A percentile compares a stretch with the other conserved stretches of the same genome.
These are phyloP conservation scores for Archivesica marissinica DNA, from an alignment of 1,140 invertebrate species.

Conservation along the genomic window DNA sequence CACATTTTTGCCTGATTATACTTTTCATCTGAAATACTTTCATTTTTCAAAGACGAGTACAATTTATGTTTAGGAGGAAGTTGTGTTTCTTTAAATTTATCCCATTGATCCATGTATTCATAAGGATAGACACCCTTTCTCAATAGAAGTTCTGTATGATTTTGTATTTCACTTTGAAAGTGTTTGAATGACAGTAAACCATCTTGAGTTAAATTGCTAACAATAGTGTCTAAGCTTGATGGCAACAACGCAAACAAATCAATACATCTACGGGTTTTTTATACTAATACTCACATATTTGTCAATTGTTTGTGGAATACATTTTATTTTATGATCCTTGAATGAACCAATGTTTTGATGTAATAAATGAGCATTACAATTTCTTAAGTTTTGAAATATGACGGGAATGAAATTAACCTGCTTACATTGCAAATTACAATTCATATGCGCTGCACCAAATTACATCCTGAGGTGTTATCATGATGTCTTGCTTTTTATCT, in stretches of 20 bases:
- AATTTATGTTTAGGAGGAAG: constrained; percentile 48
- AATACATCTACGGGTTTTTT: constrained; percentile 49
- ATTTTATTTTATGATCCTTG: constrained; percentile 74
- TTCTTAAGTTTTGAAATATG: constrained; percentile 83
- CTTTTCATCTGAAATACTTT: constrained; percentile 44
- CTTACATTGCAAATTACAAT: constrained; percentile 60
- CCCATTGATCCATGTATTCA: constrained; percentile 56
- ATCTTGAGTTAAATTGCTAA: constrained; percentile 52
- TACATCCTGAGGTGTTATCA: constrained; percentile 40
- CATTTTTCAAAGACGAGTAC: constrained; percentile 39
- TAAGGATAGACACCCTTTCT: constrained; percentile 63
- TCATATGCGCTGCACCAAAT: constrained; percentile 48
- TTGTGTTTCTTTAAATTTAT: constrained; percentile 62
- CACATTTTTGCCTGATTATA: constrained; percentile 49
- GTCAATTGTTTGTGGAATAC: constrained; percentile 83
- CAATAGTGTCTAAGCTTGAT: constrained; percentile 47
- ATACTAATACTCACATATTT: constrained; percentile 64
- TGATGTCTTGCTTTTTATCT: constrained; percentile 54
- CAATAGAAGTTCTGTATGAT: constrained; percentile 40
- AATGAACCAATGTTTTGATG: constrained; percentile 71
- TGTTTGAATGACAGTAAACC: constrained; percentile 40
- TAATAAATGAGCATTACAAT: constrained; percentile 83
- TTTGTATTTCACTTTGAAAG: constrained; percentile 41
- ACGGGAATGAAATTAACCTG: constrained; percentile 75
- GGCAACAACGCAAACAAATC: constrained; percentile 61